Percentiles rank a stretch among this genome's conserved stretches.
These are phyloP conservation scores for Nycticryphes semicollaris DNA, from an alignment of 2,113 vertebrate genomes.

Conservation along the genomic window DNA sequence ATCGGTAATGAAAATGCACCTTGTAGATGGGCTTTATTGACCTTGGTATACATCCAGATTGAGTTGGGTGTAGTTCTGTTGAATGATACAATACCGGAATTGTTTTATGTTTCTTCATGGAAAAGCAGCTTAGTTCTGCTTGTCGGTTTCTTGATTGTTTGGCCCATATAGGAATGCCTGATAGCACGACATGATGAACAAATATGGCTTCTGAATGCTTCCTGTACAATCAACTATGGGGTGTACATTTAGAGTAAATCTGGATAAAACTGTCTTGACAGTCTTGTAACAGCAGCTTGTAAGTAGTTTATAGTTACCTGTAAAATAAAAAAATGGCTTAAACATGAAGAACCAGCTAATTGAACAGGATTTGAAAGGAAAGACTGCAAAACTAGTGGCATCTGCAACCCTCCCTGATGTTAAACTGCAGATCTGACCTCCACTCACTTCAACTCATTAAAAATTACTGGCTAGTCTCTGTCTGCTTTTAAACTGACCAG, in stretches of 20 bases:
- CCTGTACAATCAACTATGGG: background rate
- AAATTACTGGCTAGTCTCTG: background rate
- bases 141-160: background rate
- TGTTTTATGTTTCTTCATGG: background rate
- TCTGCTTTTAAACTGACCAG: background rate
- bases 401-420: background rate
- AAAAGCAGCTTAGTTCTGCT: background rate
- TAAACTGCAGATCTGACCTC: background rate
- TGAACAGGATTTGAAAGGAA: background rate
- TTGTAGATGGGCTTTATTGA: background rate
- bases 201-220: background rate
- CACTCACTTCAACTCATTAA: background rate
- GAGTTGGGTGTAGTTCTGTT: background rate
- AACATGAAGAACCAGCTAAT: background rate
- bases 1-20: constrained; percentile 75
- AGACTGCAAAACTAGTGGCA: background rate
- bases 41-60: background rate
- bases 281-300: background rate
- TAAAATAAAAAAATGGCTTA: background rate
- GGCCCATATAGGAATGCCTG: background rate
- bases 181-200: background rate
- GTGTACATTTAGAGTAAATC: background rate
- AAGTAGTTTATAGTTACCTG: background rate
- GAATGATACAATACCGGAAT: background rate
- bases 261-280: background rate